Base-by-base conservation (phyloP, 2,888 invertebrate genomes). In the Temnothorax rugatulus region DNA sequence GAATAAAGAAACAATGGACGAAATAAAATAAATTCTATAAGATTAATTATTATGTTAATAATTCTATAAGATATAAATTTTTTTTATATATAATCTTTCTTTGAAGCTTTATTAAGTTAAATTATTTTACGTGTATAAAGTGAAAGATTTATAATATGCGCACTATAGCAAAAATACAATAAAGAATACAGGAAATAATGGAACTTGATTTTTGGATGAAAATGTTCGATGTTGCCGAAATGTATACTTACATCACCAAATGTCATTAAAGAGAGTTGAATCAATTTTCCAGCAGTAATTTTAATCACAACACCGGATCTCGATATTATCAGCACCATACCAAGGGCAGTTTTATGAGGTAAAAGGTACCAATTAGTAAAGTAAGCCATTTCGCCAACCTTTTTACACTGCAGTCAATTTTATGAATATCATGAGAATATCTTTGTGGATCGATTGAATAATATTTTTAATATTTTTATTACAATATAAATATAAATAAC, bases 331-430 rank as follows among this genome's bases (percentile, higher is more conserved):
- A 92, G 47, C 4, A 85, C 81, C 9, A 92, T 41, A 0, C 81
- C 83, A 0, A 82, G 79, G 0, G 89, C 86, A 38, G 82, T 87
- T 83, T 87, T 89, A 0, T 69, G 73, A 34, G 90, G 90, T 29
- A 92, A 82, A 8, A 73, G 63, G 15, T 91, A 92, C 91, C 91
- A 92, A 3, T 92, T 82, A 11, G 86, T 89, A 88, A 88, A 88
- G 54, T 92, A 92, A 5, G 89, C 86, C 15, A 76, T 85, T 50
- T 90, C 89, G 2, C 92, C 92, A 38, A 92, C 83, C 81, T 86
- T 85, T 44, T 74, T 75, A 21, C 92, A 90, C 92, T 92, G 69
- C 47, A 0, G 25, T 79, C 34, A 41, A 52, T 29, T 29, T 54
- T 47, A 5, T 54, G 2, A 38, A 38, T 15, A 47, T 25, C 13